phyloP scores from a whole-genome alignment of 2,113 vertebrate species.

The Apodemus sylvaticus region DNA sequence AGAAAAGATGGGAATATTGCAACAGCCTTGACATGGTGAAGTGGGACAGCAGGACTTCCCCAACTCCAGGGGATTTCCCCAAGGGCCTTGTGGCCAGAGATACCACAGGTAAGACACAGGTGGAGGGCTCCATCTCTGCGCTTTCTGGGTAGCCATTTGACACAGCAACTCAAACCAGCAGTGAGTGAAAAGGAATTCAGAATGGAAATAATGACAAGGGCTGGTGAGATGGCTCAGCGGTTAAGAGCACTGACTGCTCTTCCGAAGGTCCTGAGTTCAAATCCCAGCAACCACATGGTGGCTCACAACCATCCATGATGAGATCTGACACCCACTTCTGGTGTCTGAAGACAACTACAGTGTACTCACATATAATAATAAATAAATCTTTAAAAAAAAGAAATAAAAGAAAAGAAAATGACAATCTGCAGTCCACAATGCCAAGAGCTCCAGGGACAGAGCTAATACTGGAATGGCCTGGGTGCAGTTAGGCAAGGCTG shows the following conservation, averaged over 20 bases:
- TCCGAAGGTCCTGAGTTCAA: too few species aligned
- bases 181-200: not conserved
- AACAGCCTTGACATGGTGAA: slow-evolving; percentile 87
- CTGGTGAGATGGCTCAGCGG: too few species aligned
- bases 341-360: too few species aligned
- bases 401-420: too few species aligned
- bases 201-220: too few species aligned
- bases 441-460: accelerated
- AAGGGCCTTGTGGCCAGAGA: slow-evolving; percentile 95
- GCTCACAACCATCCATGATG: too few species aligned
- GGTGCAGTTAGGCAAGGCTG: not conserved
- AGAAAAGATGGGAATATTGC: slow-evolving; percentile 98
- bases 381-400: too few species aligned
- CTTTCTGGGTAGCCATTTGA: accelerated
- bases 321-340: too few species aligned
- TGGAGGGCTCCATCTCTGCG: accelerated
- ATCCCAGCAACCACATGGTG: too few species aligned
- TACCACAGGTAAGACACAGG: slow-evolving; percentile 85
- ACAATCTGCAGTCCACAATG: accelerated
- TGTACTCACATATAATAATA: too few species aligned
- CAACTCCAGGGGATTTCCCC: slow-evolving; percentile 83
- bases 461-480: not conserved
- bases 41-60: slow-evolving; percentile 89
- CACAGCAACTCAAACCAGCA: too few species aligned
- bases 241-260: too few species aligned